Percentiles rank a stretch among this genome's conserved stretches.
phyloP scores from a whole-genome alignment of 1,140 invertebrate genomes.

The Hesperophylax magnus region DNA sequence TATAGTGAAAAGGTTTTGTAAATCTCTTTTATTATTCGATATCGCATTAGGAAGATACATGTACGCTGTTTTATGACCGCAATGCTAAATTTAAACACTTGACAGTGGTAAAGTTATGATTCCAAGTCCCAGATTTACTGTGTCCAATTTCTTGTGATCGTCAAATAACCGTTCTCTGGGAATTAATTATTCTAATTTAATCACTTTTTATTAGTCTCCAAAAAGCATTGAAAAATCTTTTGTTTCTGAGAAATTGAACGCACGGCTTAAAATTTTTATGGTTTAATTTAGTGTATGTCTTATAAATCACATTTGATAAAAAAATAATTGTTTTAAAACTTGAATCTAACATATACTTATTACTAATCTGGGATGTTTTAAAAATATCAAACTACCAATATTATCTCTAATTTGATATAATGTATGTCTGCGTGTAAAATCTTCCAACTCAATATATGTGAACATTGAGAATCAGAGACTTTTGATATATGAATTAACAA shows the following conservation, averaged over 20 bases:
- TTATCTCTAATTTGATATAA: neutral
- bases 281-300: neutral
- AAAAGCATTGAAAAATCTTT: neutral
- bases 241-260: neutral
- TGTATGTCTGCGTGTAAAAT: slow-evolving; percentile 12
- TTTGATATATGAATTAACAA: slow-evolving; percentile 24
- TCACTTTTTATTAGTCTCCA: neutral
- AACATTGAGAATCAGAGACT: slow-evolving; percentile 27
- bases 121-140: neutral
- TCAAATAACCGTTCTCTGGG: neutral
- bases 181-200: neutral
- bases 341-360: slow-evolving; percentile 20
- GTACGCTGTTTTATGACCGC: neutral
- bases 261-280: slow-evolving; percentile 17
- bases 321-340: slow-evolving; percentile 6
- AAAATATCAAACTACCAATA: slow-evolving; percentile 5
- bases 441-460: slow-evolving; percentile 38
- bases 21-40: slow-evolving; percentile 6
- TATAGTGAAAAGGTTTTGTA: slow-evolving; percentile 33
- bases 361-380: slow-evolving; percentile 12
- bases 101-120: slow-evolving; percentile 4
- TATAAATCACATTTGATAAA: slow-evolving; percentile 5
- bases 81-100: slow-evolving; percentile 20
- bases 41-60: neutral
- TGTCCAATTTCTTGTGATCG: slow-evolving; percentile 9